These are phyloP conservation scores for Hirtodrosophila histrioides DNA, from an alignment of 2,888 invertebrate species.

Conservation along the genomic window DNA sequence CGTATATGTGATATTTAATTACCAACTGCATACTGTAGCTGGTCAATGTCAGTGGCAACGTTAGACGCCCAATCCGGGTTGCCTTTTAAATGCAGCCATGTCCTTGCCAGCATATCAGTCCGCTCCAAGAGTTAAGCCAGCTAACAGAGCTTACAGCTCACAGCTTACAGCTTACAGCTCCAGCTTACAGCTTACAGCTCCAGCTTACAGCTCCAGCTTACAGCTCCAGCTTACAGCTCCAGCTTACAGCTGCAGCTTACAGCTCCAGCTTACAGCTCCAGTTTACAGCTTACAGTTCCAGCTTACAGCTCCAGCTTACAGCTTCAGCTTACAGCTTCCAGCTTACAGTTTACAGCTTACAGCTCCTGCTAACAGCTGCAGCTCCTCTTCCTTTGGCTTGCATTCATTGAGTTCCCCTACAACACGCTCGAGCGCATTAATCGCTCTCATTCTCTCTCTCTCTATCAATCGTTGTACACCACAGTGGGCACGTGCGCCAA, in stretches of 20 bases:
- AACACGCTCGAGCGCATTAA: conserved; percentile 1
- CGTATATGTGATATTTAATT: conserved; percentile 61
- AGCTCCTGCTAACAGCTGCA: neutral
- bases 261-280: no score
- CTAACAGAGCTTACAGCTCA: conserved; percentile 1
- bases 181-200: neutral
- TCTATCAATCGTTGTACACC: conserved; percentile 20
- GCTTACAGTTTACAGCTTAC: no score
- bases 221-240: conserved; percentile 1
- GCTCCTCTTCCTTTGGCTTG: conserved; percentile 20
- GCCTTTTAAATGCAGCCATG: conserved; percentile 44
- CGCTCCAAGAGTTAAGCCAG: conserved; percentile 36
- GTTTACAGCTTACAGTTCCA: neutral
- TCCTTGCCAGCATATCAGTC: conserved; percentile 63
- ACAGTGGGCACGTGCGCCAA: conserved; percentile 62
- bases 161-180: no score
- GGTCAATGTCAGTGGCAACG: conserved; percentile 29
- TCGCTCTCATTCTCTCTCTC: conserved; percentile 2
- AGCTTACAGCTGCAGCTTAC: no score
- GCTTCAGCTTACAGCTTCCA: neutral
- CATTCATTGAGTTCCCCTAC: conserved; percentile 49
- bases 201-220: conserved; percentile 3
- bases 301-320: conserved; percentile 5
- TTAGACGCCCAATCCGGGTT: neutral
- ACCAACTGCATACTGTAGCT: conserved; percentile 4